Evolutionary conservation across 2,797 vertebrate species (phyloP).

Genomic region (Enteromius radiatus): DNA sequence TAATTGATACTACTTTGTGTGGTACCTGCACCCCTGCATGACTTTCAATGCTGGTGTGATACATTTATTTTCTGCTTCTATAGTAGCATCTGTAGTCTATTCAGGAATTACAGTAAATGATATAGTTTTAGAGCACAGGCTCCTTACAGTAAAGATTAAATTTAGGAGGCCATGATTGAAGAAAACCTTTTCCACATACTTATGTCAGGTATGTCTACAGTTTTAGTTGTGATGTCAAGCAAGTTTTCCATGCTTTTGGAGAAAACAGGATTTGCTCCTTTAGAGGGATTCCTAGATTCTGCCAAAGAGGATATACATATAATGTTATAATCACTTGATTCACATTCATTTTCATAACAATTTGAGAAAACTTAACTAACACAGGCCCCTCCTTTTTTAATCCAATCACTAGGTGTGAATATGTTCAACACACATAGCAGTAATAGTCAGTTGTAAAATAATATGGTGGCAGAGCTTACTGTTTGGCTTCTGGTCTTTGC

Average conservation of each 20-base stretch:
- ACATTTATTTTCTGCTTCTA: neutral
- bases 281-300: conserved; percentile 30
- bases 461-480: conserved; percentile 40
- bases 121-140: neutral
- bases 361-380: neutral
- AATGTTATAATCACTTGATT: neutral
- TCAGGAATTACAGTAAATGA: neutral
- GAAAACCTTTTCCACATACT: conserved; percentile 25
- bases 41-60: neutral
- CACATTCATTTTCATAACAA: conserved; percentile 2
- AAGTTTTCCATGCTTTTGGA: conserved; percentile 60
- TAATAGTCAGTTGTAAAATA: neutral
- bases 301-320: conserved; percentile 14
- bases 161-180: neutral
- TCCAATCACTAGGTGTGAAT: neutral
- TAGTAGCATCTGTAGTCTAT: neutral
- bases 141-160: neutral
- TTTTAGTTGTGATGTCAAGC: neutral
- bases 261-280: conserved; percentile 11
- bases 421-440: neutral
- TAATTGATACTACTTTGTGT: neutral
- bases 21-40: neutral
- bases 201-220: conserved; percentile 29
- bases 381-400: neutral
- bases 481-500: conserved; percentile 27